Conservation (phyloP, 2,113 vertebrate species). For the Callipepla squamata region DNA sequence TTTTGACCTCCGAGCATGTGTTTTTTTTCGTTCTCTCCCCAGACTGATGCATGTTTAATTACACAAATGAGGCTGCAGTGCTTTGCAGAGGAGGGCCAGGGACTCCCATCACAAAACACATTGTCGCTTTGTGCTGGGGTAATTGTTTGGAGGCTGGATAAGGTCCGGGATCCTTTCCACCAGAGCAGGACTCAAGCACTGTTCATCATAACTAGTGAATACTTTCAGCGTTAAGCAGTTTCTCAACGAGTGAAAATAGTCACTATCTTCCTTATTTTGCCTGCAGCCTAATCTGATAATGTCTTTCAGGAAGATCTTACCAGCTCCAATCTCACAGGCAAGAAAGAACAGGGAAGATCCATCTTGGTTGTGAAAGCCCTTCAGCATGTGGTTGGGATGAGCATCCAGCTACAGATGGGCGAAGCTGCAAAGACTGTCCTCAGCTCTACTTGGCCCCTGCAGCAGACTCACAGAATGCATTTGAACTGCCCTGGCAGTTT, state of each 20-base stretch:
- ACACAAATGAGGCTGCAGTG: background rate
- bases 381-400: background rate
- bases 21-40: background rate
- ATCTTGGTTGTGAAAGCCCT: background rate
- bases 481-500: background rate
- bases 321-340: background rate
- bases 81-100: background rate
- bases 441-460: background rate
- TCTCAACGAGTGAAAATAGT: conserved; percentile 9
- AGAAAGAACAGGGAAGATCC: background rate
- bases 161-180: background rate
- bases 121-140: background rate
- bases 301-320: conserved; percentile 1
- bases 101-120: fast-evolving
- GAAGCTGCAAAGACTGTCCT: background rate
- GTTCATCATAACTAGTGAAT: background rate
- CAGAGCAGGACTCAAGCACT: background rate
- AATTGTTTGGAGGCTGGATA: background rate
- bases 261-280: background rate
- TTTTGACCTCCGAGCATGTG: background rate
- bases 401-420: background rate
- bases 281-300: background rate
- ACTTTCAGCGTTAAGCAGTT: background rate
- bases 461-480: background rate
- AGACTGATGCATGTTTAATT: background rate